A percentile compares a stretch with the other conserved stretches of the same genome.
Evolutionary conservation across 1,140 invertebrate species (phyloP).

Genomic region (Patella vulgata): DNA sequence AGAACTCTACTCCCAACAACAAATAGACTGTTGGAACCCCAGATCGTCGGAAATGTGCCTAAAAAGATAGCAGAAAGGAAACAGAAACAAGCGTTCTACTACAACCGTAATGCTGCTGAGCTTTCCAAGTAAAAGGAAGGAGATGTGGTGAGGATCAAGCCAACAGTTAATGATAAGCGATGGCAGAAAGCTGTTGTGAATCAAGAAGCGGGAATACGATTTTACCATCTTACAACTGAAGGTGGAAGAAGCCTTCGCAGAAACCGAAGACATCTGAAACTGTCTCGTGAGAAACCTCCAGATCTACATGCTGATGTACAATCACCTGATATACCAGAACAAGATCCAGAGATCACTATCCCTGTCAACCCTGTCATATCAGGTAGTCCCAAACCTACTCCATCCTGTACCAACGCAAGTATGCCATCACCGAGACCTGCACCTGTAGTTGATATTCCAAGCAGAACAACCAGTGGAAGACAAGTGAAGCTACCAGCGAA

Average conservation of each 20-base stretch:
- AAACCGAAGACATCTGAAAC: not conserved
- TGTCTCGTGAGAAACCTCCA: too few relatives aligned
- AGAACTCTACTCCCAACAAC: slow-evolving; percentile 31
- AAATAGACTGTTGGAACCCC: not conserved
- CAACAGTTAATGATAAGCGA: not conserved
- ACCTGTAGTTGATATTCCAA: too few relatives aligned
- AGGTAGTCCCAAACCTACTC: too few relatives aligned
- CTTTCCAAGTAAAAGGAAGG: slow-evolving; percentile 2
- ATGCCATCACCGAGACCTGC: too few relatives aligned
- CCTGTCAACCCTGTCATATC: too few relatives aligned
- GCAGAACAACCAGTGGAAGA: too few relatives aligned
- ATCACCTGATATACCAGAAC: too few relatives aligned
- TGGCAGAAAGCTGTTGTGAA: slow-evolving; percentile 7
- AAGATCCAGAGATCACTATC: too few relatives aligned
- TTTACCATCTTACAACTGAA: not conserved
- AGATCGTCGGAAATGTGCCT: not conserved
- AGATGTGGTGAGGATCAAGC: slow-evolving; percentile 8
- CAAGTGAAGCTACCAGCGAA: too few relatives aligned
- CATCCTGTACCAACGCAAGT: too few relatives aligned
- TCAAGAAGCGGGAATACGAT: not conserved
- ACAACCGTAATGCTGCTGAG: slow-evolving; percentile 13
- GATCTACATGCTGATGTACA: too few relatives aligned
- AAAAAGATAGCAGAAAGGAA: slow-evolving; percentile 11
- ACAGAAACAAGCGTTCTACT: slow-evolving; percentile 14
- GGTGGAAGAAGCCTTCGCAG: not conserved